Evolutionary conservation across 2,888 invertebrate genomes (phyloP), one percentile per base, ranked within the genome.

Genomic region (Campoletis raptor): DNA sequence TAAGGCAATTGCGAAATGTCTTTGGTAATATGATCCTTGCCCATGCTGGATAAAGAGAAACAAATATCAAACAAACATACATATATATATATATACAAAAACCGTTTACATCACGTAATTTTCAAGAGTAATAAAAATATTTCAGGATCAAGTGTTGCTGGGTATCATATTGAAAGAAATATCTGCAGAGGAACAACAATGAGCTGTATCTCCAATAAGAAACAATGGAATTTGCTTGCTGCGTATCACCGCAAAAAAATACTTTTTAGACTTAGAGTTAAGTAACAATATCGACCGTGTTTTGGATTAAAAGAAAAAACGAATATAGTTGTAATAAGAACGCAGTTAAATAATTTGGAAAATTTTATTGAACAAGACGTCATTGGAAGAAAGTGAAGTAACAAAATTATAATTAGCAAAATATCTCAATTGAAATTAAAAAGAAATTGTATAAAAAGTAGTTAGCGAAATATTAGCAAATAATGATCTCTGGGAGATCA

Each of bases 231-330:
- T 76, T 54, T 76, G 21, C 54, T 57, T 12, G 69, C 48, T 6
- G 77, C 76, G 10, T 79, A 76, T 81, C 84, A 79, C 45, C 81
- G 84, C 74, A 87, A 82, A 70, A 84, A 79, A 76, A 84, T 84
- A 82, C 84, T 79, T 15, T 70, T 78, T 54, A 81, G 84, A 70
- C 74, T 82, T 15, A 81, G 84, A 82, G 76, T 70, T 10, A 87
- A 87, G 84, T 87, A 87, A 83, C 79, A n/a, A 37, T 21, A 40
- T 66, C n/a, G 64, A 30, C 0, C 18, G 18, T 45, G 24, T 45
- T n/a, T 30, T n/a, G 64, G n/a, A 24, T 64, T n/a, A 45, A 21
- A 21, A 21, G 10, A 54, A 73, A 72, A 37, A 15, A 10, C 21
- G 15, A 36, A 72, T 18, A 40, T 8, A 12, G 40, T 40, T 18